Evolutionary conservation across 2,797 vertebrate genomes (phyloP).

Genomic region (Microtus agrestis): DNA sequence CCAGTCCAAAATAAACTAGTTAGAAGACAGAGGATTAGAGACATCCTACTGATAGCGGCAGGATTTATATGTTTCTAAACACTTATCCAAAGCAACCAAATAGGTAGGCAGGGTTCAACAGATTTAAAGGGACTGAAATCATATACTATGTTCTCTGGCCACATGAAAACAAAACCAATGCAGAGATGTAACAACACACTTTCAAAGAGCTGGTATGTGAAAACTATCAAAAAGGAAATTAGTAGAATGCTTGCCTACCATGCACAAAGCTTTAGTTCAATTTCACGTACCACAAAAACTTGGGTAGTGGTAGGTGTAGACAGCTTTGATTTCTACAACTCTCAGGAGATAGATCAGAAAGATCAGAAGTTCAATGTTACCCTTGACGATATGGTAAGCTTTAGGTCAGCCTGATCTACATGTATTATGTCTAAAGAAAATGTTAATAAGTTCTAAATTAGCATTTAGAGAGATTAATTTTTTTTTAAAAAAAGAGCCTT

Average conservation of each 20-base stretch:
- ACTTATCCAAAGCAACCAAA: not conserved
- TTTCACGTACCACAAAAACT: not conserved
- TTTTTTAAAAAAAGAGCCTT: not conserved
- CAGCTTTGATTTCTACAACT: not conserved
- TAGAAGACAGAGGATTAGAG: not conserved
- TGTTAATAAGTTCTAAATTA: not conserved
- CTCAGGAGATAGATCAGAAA: not conserved
- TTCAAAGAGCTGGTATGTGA: not conserved
- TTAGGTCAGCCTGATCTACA: not conserved
- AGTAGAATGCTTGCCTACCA: not conserved
- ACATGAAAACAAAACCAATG: not conserved
- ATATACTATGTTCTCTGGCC: not conserved
- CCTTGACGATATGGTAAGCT: no score
- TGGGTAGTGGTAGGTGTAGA: not conserved
- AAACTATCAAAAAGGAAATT: constrained; percentile 4
- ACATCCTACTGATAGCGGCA: not conserved
- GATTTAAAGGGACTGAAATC: not conserved
- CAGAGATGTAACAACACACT: not conserved
- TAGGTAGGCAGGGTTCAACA: not conserved
- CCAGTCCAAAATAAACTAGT: not conserved
- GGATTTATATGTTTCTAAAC: not conserved
- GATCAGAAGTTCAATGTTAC: not conserved
- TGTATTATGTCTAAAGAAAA: not conserved
- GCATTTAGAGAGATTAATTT: not conserved
- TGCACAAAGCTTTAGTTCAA: not conserved